Percentiles rank a stretch among this genome's conserved stretches.
Evolutionary conservation across 1,140 invertebrate species (phyloP).

Genomic region (Carposina sasakii): DNA sequence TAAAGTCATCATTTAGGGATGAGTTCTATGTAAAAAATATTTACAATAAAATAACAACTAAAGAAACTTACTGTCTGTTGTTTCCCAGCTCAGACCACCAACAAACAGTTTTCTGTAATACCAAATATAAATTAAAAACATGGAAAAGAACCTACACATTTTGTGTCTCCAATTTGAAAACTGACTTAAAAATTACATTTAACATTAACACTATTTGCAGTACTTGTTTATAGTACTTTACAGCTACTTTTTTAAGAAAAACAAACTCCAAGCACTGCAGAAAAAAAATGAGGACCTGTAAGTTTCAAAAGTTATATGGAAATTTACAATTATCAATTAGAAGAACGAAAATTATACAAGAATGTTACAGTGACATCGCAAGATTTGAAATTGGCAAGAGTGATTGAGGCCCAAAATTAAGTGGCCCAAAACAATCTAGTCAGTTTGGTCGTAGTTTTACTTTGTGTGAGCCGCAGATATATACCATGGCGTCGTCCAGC

Average conservation of each 20-base stretch:
- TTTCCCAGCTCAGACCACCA: slow-evolving; percentile 97
- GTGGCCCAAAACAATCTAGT: slow-evolving; percentile 70
- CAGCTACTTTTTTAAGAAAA: slow-evolving; percentile 69
- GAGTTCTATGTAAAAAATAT: slow-evolving; percentile 6
- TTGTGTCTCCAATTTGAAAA: slow-evolving; percentile 52
- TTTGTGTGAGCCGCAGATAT: slow-evolving; percentile 76
- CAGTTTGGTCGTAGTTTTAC: slow-evolving; percentile 71
- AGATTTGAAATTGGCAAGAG: slow-evolving; percentile 71
- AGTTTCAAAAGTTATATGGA: slow-evolving; percentile 71
- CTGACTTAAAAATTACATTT: slow-evolving; percentile 68
- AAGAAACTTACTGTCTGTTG: slow-evolving; percentile 92
- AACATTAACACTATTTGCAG: slow-evolving; percentile 73
- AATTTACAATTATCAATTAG: slow-evolving; percentile 57
- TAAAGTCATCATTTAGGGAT: slow-evolving; percentile 57
- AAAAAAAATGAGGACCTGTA: slow-evolving; percentile 72
- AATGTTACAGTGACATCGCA: slow-evolving; percentile 68
- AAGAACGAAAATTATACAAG: slow-evolving; percentile 54
- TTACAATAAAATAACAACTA: slow-evolving; percentile 19
- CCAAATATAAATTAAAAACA: slow-evolving; percentile 50
- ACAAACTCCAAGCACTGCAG: slow-evolving; percentile 75
- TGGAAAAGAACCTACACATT: slow-evolving; percentile 24
- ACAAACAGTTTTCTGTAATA: slow-evolving; percentile 96
- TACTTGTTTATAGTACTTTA: slow-evolving; percentile 75
- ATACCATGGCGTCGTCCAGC: slow-evolving; percentile 76
- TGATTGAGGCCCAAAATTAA: slow-evolving; percentile 72